These are phyloP conservation scores for Tetramorium parvispinum DNA, from an alignment of 1,140 invertebrate species.

Conservation along the genomic window DNA sequence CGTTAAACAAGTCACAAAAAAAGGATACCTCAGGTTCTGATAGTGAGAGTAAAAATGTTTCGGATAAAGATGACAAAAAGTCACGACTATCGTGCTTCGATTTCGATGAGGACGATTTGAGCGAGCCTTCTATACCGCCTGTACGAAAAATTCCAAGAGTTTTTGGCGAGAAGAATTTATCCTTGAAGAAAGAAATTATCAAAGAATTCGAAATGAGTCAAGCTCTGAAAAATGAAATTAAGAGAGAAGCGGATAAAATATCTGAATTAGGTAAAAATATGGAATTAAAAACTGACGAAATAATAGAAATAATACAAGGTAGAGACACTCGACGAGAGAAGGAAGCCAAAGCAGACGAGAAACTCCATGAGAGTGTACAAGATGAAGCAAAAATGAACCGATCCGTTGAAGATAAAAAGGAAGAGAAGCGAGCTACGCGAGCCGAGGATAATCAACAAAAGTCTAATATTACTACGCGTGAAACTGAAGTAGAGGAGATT, in stretches of 20 bases:
- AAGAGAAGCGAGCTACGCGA: slow-evolving; percentile 30
- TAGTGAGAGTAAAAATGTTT: slow-evolving; percentile 72
- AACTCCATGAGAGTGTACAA: slow-evolving; percentile 52
- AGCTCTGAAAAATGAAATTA: slow-evolving; percentile 78
- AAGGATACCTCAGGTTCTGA: slow-evolving; percentile 61
- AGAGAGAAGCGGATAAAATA: slow-evolving; percentile 62
- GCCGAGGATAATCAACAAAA: slow-evolving; percentile 31
- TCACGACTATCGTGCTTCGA: slow-evolving; percentile 86
- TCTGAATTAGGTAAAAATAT: slow-evolving; percentile 67
- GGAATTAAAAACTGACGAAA: slow-evolving; percentile 54
- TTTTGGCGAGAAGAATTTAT: slow-evolving; percentile 81
- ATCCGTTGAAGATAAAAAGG: slow-evolving; percentile 21
- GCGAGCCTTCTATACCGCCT: slow-evolving; percentile 81
- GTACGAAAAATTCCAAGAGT: slow-evolving; percentile 85
- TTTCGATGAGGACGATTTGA: slow-evolving; percentile 87
- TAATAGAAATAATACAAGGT: slow-evolving; percentile 52
- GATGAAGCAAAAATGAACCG: slow-evolving; percentile 46
- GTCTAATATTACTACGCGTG: slow-evolving; percentile 51
- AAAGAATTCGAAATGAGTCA: slow-evolving; percentile 84
- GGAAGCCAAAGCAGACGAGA: slow-evolving; percentile 11
- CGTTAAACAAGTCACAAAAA: slow-evolving; percentile 35
- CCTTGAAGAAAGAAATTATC: slow-evolving; percentile 84
- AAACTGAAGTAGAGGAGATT: slow-evolving; percentile 80
- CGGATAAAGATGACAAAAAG: slow-evolving; percentile 80
- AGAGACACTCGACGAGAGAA: slow-evolving; percentile 15